These are phyloP conservation scores for Brienomyrus longianalis DNA, from an alignment of 2,113 vertebrate genomes.

Conservation along the genomic window DNA sequence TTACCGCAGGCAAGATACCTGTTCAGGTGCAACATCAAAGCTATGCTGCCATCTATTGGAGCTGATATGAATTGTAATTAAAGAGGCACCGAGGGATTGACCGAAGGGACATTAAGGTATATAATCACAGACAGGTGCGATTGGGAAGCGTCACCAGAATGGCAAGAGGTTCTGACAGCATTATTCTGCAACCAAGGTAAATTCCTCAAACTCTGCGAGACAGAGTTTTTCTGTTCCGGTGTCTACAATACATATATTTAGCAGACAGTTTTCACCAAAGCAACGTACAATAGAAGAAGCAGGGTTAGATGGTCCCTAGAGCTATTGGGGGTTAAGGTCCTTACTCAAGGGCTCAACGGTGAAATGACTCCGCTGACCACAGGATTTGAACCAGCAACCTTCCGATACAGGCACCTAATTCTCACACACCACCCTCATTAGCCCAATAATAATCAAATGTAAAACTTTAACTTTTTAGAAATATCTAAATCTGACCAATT, in stretches of 20 bases:
- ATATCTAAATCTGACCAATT: neutral
- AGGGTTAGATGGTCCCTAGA: neutral
- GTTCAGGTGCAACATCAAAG: constrained; percentile 21
- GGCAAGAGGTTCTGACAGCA: neutral
- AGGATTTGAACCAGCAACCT: neutral
- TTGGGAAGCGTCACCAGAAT: neutral
- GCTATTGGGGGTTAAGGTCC: neutral
- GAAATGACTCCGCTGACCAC: neutral
- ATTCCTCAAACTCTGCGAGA: neutral
- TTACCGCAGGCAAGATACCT: constrained; percentile 3
- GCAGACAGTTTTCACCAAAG: neutral
- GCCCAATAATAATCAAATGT: neutral
- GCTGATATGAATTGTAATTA: neutral
- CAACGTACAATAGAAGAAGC: neutral
- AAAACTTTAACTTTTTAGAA: neutral
- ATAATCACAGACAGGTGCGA: neutral
- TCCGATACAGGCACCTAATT: neutral
- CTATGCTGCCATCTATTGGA: constrained; percentile 25
- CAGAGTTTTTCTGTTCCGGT: neutral
- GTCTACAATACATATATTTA: neutral
- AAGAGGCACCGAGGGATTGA: neutral
- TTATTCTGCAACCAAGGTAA: neutral
- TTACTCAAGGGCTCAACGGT: neutral
- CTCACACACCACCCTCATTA: neutral
- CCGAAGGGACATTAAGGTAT: neutral